Evolutionary conservation across 2,113 vertebrate genomes (phyloP).

Genomic region (Dissostichus mawsoni): DNA sequence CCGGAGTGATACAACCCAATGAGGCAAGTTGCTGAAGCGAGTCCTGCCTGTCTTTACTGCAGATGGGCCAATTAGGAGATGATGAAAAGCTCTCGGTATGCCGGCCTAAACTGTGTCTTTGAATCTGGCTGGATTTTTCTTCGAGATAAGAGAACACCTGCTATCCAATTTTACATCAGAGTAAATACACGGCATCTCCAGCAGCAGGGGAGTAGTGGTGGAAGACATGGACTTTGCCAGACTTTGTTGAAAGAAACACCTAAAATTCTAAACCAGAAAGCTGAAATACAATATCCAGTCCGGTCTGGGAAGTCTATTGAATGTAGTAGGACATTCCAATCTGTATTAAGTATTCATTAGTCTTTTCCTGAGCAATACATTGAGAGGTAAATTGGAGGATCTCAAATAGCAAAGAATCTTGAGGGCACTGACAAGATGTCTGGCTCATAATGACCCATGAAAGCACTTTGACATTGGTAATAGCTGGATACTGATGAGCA

Average conservation of each 20-base stretch:
- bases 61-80: slow-evolving; percentile 82
- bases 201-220: background rate
- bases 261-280: slow-evolving; percentile 45
- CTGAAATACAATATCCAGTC: slow-evolving; percentile 57
- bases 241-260: slow-evolving; percentile 1
- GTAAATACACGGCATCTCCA: slow-evolving; percentile 48
- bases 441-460: slow-evolving; percentile 68
- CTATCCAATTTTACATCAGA: slow-evolving; percentile 68
- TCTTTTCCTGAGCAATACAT: slow-evolving; percentile 80
- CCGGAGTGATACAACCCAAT: slow-evolving; percentile 50
- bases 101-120: slow-evolving; percentile 62
- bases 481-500: slow-evolving; percentile 56
- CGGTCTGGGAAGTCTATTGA: slow-evolving; percentile 74
- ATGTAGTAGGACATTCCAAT: slow-evolving; percentile 72
- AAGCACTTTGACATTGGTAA: slow-evolving; percentile 65
- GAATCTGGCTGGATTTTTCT: slow-evolving; percentile 56
- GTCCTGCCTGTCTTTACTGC: slow-evolving; percentile 72
- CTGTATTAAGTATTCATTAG: slow-evolving; percentile 74
- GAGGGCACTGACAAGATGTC: slow-evolving; percentile 74
- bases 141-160: slow-evolving; percentile 75
- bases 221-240: slow-evolving; percentile 25
- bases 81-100: slow-evolving; percentile 76
- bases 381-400: slow-evolving; percentile 64
- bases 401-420: slow-evolving; percentile 59
- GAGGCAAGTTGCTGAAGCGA: slow-evolving; percentile 71